Base-by-base conservation (phyloP, 2,888 invertebrate genomes). In the Nebria salina region DNA sequence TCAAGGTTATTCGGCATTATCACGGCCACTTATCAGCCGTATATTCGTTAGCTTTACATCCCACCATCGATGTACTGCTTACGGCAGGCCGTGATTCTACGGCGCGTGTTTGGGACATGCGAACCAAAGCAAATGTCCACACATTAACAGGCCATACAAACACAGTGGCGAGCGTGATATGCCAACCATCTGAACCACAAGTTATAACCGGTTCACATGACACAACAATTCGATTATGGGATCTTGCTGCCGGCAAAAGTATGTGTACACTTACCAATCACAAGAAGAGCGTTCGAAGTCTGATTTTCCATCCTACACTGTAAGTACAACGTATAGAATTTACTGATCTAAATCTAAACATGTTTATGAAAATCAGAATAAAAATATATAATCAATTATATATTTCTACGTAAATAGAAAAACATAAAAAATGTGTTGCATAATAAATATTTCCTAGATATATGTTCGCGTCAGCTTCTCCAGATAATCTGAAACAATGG, bases 401-500 rank as follows among this genome's bases (percentile, higher is more conserved):
- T 34, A 34, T 34, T 34, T 34, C 34, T 34, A 34, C 34, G 34
- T 34, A 34, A n/a, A 15, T 81, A 42, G 11, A 20, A 64, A 74
- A 68, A 65, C 13, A 42, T n/a, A 20, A 64, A 74, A 68, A 65
- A 15, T 68, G 76, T 74, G 7, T 11, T 26, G 9, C 3, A 41
- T 72, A 20, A 72, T 8, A 13, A 20, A 26, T 42, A 11, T 54
- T 54, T 54, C 86, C 65, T 85, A 92, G 92, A 83, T 93, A 98
- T 88, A 98, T 98, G 91, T 99, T 99, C 89, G 99, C 97, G 0
- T 98, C 98, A 0, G 99, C 97, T 0, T 98, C 98, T 0, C 98
- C 99, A 0, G 99, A 99, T 88, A 99, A 99, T 87, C 97, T 99
- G 83, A 99, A 99, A 87, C 98, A 99, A 87, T 99, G 99, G 99